Conservation (phyloP, 2,888 invertebrate species). For the Drosophila histrio region DNA sequence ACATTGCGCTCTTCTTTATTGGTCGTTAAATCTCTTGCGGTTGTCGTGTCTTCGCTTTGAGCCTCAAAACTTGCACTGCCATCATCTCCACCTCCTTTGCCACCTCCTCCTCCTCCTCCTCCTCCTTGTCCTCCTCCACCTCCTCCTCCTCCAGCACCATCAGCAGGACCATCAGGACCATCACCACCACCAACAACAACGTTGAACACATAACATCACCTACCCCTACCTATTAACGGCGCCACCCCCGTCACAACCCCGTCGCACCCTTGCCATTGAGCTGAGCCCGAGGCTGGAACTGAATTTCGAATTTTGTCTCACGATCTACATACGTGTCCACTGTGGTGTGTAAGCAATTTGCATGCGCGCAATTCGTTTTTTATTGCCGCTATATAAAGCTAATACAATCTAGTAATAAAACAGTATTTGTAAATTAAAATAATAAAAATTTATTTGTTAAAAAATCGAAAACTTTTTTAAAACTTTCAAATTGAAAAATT, state of each 20-base stretch:
- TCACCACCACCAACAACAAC: not conserved
- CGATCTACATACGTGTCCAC: constrained; percentile 46
- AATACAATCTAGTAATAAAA: too few relatives aligned
- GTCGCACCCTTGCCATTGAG: constrained; percentile 26
- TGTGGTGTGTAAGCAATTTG: constrained; percentile 17
- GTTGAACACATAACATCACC: not conserved
- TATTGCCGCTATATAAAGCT: too few relatives aligned
- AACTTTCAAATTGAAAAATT: too few relatives aligned
- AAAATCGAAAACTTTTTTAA: too few relatives aligned
- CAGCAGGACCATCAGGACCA: constrained; percentile 1
- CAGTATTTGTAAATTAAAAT: too few relatives aligned
- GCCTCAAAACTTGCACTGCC: constrained; percentile 23
- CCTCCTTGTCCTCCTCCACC: not conserved
- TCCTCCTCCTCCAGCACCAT: not conserved
- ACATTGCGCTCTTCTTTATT: constrained; percentile 79
- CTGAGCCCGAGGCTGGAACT: constrained; percentile 26
- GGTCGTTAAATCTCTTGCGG: constrained; percentile 80
- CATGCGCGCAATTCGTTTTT: not conserved
- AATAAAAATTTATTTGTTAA: too few relatives aligned
- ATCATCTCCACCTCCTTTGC: constrained; percentile 3
- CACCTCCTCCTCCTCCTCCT: constrained; percentile 2
- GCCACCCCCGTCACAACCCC: constrained; percentile 16
- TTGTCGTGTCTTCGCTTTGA: constrained; percentile 67
- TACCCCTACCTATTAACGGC: constrained; percentile 17
- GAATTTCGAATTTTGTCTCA: constrained; percentile 37